Base-by-base conservation (phyloP, 2,113 vertebrate species). In the Entomyzon cyanotis region DNA sequence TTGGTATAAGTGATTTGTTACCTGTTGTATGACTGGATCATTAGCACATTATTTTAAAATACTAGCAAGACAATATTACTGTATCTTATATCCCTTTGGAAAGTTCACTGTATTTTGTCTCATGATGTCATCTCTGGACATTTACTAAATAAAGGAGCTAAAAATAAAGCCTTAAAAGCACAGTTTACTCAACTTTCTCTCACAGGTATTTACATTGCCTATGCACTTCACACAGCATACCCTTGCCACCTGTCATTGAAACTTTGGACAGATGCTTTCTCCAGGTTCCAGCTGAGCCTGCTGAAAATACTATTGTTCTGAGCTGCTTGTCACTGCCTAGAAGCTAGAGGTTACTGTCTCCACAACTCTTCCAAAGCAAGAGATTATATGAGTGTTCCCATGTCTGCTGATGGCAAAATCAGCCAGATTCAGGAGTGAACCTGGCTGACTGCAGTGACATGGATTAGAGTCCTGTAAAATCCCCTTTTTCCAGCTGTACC, bases 221-320 rank as follows among this genome's bases (percentile, higher is more conserved):
- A 12, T 86, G 71, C 37, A 21, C 8, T 70, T 93, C 71, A 68
- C 70, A 50, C 12, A 47, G 50, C 62, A 69, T 79, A 90, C 81
- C 37, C 44, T 94, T 95, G 83, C 93, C 94, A 94, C 91, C 86
- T 95, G 96, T 55, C 68, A 30, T 5, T 77, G 83, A 59, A 90
- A 78, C 65, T 59, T 10, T 10, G 56, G 91, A 68, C 94, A 95
- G 91, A 89, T 94, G 94, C 68, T 92, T 94, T 84, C 30, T 86
- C 15, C 21, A 31, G 76, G 30, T 94, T 96, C 86, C 86, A 90
- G 89, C 86, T 97, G 95, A 95, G 83, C 84, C 41, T 87, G 91
- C 86, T 97, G 89, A 94, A 94, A 93, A 92, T 89, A 84, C 33
- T 77, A 35, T 79, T 70, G 55, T 63, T 96, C 64, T 52, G 89